Evolutionary conservation across 1,140 invertebrate genomes (phyloP), one percentile per base, ranked within the genome.

Genomic region (Radopholus similis): DNA sequence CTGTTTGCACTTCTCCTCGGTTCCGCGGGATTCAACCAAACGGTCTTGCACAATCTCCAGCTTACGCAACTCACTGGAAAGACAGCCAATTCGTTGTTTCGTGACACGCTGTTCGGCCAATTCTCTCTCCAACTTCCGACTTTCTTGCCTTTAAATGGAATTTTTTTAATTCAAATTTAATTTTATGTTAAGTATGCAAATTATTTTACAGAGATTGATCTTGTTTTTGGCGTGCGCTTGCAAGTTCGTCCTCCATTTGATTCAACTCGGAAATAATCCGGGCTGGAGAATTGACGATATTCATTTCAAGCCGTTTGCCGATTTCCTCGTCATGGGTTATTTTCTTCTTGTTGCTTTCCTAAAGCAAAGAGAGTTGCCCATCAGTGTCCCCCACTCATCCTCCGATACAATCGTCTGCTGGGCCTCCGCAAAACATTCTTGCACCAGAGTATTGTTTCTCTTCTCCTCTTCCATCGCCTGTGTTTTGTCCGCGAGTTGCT

Each of bases 241-340:
- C 8, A 3, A 32, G 34, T 47, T 49, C 34, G 5, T 35, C 18
- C 32, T 62, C 59, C 59, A 62, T 47, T 21, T 21, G 15, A 5
- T 26, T 18, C 21, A 62, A 42, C 49, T 62, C 59, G 5, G 40
- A 21, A 42, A 62, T 51, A 34, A 62, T 26, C 18, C 35, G 59
- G n/a, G 40, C 59, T 6, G 59, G 59, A 4, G 59, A 62, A 30
- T 30, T 62, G 18, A 62, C 59, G 5, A 62, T 28, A n/a, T 62
- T 62, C 34, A 40, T 62, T 6, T 62, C 59, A 35, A 62, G 26
- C 18, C 59, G 42, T 62, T 62, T 62, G 49, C 42, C 21, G 15
- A 32, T 62, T n/a, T 62, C 59, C 8, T 62, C 59, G 11, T 47
- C 26, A 5, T 62, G 40, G n/a, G 8, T 26, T 26, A 42, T 2